These are phyloP conservation scores for Drosophila formosana DNA, from an alignment of 2,888 invertebrate species.

Conservation along the genomic window DNA sequence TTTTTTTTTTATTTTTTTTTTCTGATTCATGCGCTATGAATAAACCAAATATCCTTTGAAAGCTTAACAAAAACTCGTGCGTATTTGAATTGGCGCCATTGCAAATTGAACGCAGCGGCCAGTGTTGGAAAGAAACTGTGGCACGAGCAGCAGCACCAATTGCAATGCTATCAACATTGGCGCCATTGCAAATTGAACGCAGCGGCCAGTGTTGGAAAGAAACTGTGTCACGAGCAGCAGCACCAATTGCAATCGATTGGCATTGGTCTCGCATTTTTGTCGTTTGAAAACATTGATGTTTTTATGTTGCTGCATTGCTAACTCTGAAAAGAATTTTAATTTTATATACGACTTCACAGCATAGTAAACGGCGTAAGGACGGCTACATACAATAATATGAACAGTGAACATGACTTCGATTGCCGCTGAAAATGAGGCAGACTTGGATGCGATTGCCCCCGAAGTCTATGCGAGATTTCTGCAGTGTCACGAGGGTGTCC, in stretches of 20 bases:
- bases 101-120: conserved; percentile 24
- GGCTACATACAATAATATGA: no score
- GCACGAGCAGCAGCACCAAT: conserved; percentile 1
- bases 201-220: conserved; percentile 25
- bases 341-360: neutral
- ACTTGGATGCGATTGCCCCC: conserved; percentile 1
- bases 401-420: neutral
- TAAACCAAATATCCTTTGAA: conserved; percentile 51
- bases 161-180: no score
- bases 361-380: no score
- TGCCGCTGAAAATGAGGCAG: neutral
- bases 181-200: conserved; percentile 21
- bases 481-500: conserved; percentile 22
- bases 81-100: conserved; percentile 12
- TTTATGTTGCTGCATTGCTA: neutral
- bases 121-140: conserved; percentile 14
- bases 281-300: neutral
- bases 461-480: conserved; percentile 32
- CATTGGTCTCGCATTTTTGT: conserved; percentile 9
- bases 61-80: conserved; percentile 30
- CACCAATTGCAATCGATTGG: conserved; percentile 15
- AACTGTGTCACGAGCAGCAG: neutral
- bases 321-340: neutral
- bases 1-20: conserved; percentile 19
- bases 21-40: conserved; percentile 36